Base-by-base conservation (phyloP, 2,113 vertebrate species). In the Periophthalmus modestus region DNA sequence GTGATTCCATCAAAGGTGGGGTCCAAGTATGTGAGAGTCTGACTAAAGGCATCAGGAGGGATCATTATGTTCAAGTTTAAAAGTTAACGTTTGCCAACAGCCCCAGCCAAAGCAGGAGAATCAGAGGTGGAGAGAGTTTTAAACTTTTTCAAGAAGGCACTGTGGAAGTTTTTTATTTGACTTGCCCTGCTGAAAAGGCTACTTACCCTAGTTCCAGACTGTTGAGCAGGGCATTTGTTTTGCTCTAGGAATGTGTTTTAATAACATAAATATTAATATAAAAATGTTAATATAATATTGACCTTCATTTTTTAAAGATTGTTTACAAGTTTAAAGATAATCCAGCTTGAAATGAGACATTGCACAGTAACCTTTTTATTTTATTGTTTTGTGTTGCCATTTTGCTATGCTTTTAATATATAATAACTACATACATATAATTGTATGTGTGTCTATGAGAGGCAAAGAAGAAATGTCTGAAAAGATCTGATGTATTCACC, bases 341-440 rank as follows among this genome's bases (percentile, higher is more conserved):
- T 89, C 80, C 88, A 90, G 87, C 88, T 85, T 86, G 85, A 88
- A 88, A 87, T 72, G 57, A 90, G 79, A 91, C 85, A 89, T 89
- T 92, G 90, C 90, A 91, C 89, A 91, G 82, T 89, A 89, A 90
- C 82, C 81, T 91, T 91, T 34, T 92, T 92, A 93, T 94, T 94
- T 94, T 94, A 93, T 93, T 91, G 80, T 89, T 91, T 91, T 86
- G n/a, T 86, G 72, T 86, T 90, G 84, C 86, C 82, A 88, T 92
- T 90, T 89, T 87, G 75, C 89, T 90, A 85, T 86, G 84, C 88
- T 91, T 92, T 91, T 92, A 90, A 89, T 90, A 90, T 92, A 84
- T 86, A 89, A 91, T 80, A 82, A 87, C 86, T 91, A 82, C 88
- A 88, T 89, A 87, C 89, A 87, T 87, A 88, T 79, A 75, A 36